Evolutionary conservation across 2,888 invertebrate genomes (phyloP).

Genomic region (Chromoteleia sp.): DNA sequence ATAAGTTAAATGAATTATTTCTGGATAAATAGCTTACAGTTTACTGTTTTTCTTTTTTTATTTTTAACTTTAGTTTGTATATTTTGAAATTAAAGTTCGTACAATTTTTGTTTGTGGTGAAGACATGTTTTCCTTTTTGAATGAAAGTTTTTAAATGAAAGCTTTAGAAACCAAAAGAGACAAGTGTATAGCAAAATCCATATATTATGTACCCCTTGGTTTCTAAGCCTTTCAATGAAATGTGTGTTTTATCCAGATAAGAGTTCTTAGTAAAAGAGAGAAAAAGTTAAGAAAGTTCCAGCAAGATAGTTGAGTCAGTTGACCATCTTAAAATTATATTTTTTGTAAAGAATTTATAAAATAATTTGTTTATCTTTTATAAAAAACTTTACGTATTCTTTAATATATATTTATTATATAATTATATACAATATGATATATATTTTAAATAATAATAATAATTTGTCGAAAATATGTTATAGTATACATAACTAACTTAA

Average conservation of each 20-base stretch:
- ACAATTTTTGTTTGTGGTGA: too few species aligned
- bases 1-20: too few species aligned
- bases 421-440: too few species aligned
- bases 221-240: conserved; percentile 8
- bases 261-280: neutral
- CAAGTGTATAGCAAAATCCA: neutral
- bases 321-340: too few species aligned
- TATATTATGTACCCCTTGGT: conserved; percentile 13
- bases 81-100: neutral
- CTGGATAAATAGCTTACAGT: too few species aligned
- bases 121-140: conserved; percentile 8
- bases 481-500: too few species aligned
- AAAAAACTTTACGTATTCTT: too few species aligned
- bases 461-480: too few species aligned
- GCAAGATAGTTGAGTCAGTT: neutral
- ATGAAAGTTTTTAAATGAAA: neutral
- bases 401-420: neutral
- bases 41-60: too few species aligned
- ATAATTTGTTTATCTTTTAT: too few species aligned
- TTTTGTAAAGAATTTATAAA: too few species aligned
- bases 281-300: neutral
- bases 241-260: conserved; percentile 7
- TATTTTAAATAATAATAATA: too few species aligned
- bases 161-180: neutral
- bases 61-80: neutral